phyloP scores from a whole-genome alignment of 2,888 invertebrate genomes.

The Sepioteuthis lessoniana region DNA sequence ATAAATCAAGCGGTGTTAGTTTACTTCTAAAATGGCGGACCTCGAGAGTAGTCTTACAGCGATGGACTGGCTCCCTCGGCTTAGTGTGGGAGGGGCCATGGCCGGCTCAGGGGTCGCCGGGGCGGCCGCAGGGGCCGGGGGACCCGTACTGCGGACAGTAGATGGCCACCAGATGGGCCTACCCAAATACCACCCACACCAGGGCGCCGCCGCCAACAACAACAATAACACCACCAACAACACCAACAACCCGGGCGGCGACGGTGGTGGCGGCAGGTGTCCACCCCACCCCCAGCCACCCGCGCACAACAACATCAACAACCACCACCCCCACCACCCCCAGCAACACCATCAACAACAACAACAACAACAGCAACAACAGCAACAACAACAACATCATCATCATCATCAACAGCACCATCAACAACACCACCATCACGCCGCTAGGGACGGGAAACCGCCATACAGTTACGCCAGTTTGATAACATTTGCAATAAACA shows the following conservation, averaged over 20 bases:
- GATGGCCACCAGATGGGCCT: constrained; percentile 37
- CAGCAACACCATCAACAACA: not conserved
- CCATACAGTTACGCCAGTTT: constrained; percentile 82
- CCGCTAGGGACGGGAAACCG: constrained; percentile 75
- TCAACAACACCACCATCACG: constrained; percentile 41
- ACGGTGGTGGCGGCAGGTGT: not conserved
- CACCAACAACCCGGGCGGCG: constrained; percentile 14
- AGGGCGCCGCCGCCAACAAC: not conserved
- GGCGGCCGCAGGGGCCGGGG: constrained; percentile 54
- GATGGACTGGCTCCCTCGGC: constrained; percentile 77
- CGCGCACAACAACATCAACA: constrained; percentile 20
- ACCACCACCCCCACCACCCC: not conserved
- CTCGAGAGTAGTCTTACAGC: constrained; percentile 77
- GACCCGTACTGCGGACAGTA: constrained; percentile 37
- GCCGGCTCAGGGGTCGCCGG: constrained; percentile 64
- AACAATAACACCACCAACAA: not conserved
- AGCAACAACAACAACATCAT: not conserved
- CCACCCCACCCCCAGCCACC: constrained; percentile 24
- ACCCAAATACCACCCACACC: constrained; percentile 15
- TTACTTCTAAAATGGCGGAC: constrained; percentile 71
- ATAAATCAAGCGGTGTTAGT: not conserved
- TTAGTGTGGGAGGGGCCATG: constrained; percentile 74
- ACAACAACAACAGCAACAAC: not conserved
- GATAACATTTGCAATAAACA: constrained; percentile 82
- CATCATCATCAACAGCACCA: not conserved